phyloP scores from a whole-genome alignment of 2,113 vertebrate species.

The Sinocyclocheilus anophthalmus region DNA sequence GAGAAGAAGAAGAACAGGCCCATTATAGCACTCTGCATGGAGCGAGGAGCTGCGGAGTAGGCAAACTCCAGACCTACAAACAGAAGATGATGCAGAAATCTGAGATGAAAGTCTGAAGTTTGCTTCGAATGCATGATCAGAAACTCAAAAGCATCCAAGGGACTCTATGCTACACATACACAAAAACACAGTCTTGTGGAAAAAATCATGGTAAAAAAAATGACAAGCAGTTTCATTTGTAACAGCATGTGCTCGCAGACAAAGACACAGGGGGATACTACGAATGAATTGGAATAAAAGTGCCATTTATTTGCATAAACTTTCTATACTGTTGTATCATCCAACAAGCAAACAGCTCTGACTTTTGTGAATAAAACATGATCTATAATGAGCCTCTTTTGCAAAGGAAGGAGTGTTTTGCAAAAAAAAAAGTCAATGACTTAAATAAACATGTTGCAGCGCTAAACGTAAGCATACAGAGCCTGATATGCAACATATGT shows the following conservation, averaged over 20 bases:
- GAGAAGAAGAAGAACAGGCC: slow-evolving; percentile 98
- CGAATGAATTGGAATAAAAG: background rate
- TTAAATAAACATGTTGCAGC: background rate
- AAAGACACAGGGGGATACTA: background rate
- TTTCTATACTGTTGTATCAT: background rate
- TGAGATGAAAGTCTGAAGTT: slow-evolving; percentile 2
- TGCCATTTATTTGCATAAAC: background rate
- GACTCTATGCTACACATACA: background rate
- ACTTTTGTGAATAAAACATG: too few relatives aligned
- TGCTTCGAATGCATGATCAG: background rate
- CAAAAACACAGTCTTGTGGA: background rate
- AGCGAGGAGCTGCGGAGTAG: slow-evolving; percentile 92
- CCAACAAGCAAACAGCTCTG: background rate
- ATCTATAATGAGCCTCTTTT: background rate
- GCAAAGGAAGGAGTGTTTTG: background rate
- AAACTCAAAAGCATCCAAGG: background rate
- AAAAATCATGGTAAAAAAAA: background rate
- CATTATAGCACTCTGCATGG: slow-evolving; percentile 99
- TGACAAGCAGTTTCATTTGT: background rate
- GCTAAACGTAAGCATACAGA: too few relatives aligned
- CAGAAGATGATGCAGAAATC: slow-evolving; percentile 41
- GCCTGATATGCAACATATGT: too few relatives aligned
- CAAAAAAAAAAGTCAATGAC: background rate
- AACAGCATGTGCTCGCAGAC: background rate
- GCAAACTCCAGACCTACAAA: slow-evolving; percentile 92